Evolutionary conservation across 2,113 vertebrate species (phyloP).

Genomic region (Siniperca knerii): DNA sequence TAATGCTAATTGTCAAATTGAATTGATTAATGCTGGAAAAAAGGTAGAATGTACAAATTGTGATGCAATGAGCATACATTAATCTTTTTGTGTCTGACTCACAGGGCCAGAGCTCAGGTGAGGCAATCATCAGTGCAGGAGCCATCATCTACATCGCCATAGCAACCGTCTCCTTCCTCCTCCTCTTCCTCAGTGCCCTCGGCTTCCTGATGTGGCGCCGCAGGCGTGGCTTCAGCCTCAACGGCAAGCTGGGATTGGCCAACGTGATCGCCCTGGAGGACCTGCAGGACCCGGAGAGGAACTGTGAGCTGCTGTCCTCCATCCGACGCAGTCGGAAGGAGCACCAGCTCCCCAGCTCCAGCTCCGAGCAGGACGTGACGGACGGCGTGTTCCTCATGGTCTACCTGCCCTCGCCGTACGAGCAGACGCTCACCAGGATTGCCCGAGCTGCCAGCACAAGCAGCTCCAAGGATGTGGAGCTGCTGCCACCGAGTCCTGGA

Average conservation of each 20-base stretch:
- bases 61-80: neutral
- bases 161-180: constrained; percentile 63
- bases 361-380: constrained; percentile 68
- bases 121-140: constrained; percentile 38
- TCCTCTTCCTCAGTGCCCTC: constrained; percentile 61
- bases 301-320: constrained; percentile 77
- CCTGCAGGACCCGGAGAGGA: constrained; percentile 75
- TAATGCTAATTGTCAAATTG: neutral
- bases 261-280: constrained; percentile 88
- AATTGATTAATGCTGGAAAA: neutral
- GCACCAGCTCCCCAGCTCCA: constrained; percentile 51
- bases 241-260: constrained; percentile 67
- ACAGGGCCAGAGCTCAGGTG: constrained; percentile 65
- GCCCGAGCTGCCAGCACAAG: constrained; percentile 79
- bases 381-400: constrained; percentile 82
- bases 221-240: constrained; percentile 68
- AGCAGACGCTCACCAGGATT: constrained; percentile 87
- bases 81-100: neutral
- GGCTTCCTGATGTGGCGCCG: constrained; percentile 65
- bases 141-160: constrained; percentile 54
- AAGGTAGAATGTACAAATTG: too few species aligned
- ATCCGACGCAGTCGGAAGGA: constrained; percentile 53
- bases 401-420: constrained; percentile 88
- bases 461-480: constrained; percentile 71
- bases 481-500: constrained; percentile 58